Percentiles rank a stretch among this genome's conserved stretches.
Conservation (phyloP, 2,113 vertebrate species). For the Hemichromis elongatus region DNA sequence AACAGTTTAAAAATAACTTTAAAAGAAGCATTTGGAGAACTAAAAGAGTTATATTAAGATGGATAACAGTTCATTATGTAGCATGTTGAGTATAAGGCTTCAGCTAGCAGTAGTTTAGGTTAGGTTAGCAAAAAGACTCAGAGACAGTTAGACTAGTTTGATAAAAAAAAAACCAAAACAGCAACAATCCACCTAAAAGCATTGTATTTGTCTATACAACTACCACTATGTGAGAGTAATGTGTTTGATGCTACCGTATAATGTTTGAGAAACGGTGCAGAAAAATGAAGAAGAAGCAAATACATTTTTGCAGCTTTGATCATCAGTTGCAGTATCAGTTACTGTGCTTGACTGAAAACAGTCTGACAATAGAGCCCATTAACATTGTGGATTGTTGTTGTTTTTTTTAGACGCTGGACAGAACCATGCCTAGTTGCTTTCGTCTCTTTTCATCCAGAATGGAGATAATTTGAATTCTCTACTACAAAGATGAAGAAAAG, state of each 20-base stretch:
- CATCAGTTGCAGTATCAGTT: background rate
- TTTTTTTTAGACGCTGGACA: background rate
- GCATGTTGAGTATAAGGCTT: background rate
- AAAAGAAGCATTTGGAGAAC: background rate
- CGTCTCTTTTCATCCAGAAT: background rate
- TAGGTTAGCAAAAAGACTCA: background rate
- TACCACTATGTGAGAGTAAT: background rate
- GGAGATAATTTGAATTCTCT: background rate
- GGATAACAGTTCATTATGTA: background rate
- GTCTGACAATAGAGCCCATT: background rate
- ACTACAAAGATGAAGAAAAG: background rate
- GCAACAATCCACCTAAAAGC: background rate
- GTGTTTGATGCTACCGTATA: background rate
- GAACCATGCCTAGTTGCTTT: background rate
- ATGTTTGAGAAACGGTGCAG: background rate
- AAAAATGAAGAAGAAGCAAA: background rate
- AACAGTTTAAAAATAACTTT: background rate
- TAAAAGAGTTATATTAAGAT: background rate
- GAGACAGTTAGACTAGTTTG: fast-evolving
- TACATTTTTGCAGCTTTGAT: background rate
- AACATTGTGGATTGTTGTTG: background rate
- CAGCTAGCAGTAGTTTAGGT: background rate
- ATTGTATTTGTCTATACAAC: background rate
- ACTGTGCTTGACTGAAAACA: background rate
- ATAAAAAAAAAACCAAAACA: background rate